A percentile compares a stretch with the other conserved stretches of the same genome.
Evolutionary conservation across 2,797 vertebrate species (phyloP).

Genomic region (Coendou prehensilis): DNA sequence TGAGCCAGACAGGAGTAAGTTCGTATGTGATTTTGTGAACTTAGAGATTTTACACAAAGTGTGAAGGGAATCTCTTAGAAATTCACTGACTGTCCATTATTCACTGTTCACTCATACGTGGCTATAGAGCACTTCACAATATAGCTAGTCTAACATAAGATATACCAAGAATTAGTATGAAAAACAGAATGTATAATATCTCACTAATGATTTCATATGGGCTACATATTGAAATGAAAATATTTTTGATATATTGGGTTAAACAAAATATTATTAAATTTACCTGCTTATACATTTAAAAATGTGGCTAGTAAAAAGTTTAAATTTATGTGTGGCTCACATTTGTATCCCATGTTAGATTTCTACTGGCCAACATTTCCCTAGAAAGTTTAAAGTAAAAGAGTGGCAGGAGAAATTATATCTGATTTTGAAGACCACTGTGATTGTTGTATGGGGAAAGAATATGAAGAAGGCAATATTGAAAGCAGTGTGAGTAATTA

Average conservation of each 20-base stretch:
- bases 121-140: neutral
- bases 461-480: neutral
- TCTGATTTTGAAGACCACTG: neutral
- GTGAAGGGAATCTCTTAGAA: neutral
- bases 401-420: neutral
- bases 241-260: neutral
- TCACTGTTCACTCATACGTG: neutral
- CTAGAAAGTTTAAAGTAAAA: neutral
- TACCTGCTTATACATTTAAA: neutral
- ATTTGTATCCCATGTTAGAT: slow-evolving; percentile 2
- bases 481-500: neutral
- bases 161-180: neutral
- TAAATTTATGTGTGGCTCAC: neutral
- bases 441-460: neutral
- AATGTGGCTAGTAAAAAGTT: neutral
- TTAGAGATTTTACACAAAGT: slow-evolving; percentile 11
- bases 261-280: slow-evolving; percentile 4
- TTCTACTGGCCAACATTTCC: neutral
- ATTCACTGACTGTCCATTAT: neutral
- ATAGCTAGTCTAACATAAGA: neutral
- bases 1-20: neutral
- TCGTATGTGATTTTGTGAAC: neutral
- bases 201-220: neutral
- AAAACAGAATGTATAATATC: neutral
- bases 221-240: neutral